Base-by-base conservation (phyloP, 2,888 invertebrate genomes). In the Rapana venosa region DNA sequence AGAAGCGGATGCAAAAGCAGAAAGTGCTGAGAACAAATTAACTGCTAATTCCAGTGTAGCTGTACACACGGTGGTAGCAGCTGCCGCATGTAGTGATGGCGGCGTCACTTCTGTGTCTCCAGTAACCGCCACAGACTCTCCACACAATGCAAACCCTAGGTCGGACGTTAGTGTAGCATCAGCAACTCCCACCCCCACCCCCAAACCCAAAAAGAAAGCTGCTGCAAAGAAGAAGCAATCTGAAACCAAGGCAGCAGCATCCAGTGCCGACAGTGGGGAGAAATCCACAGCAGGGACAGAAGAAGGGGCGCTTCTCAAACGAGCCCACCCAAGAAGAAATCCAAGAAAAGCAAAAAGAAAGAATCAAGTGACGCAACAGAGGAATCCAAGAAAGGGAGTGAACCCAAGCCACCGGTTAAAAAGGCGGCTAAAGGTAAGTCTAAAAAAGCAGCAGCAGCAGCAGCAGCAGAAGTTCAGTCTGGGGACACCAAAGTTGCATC, bases 331-430 rank as follows among this genome's bases (percentile, higher is more conserved):
- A 85, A 89, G 85, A 85, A 84, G 36, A 61, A 66, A 26, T n/a
- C 47, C 58, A 87, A 90, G 83, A 90, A 87, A 36, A 90, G 85
- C 47, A 89, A 86, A 36, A 66, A 74, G 56, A 87, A 81, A 70
- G 36, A 83, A n/a, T 15, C 58, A n/a, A 74, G 74, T 30, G 86
- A 88, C 81, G 36, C 47, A 47, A 61, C 47, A 70, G 32, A 79
- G 32, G 35, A 47, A 47, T 47, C 47, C 2, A 47, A 47, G 2
- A 47, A 47, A 2, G 47, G 2, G 47, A 47, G 47, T 8, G 47
- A 47, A 47, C 47, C 47, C 47, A 47, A 47, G 47, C 47, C 77
- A 17, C 32, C 13, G 77, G 30, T 17, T 13, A 35, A 32, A 32
- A 26, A 79, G 32, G 32, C 32, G 13, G 4, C 77, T 11, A 35